Evolutionary conservation across 2,888 invertebrate species (phyloP).

Genomic region (Archips xylosteana): DNA sequence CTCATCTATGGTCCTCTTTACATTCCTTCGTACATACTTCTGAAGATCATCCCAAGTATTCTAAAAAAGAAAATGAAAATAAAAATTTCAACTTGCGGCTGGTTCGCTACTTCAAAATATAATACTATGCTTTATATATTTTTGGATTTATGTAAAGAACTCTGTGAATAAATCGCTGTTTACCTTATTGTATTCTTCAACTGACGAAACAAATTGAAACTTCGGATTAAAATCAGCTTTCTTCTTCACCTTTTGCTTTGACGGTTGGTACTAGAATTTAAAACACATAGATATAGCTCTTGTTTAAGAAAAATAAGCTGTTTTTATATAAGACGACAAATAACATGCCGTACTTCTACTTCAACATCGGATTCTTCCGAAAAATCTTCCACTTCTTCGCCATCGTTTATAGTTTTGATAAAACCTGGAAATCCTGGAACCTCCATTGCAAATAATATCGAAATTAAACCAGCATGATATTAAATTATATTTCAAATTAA

Average conservation of each 20-base stretch:
- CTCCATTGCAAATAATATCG: constrained; percentile 55
- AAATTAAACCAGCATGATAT: constrained; percentile 44
- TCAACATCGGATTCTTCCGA: constrained; percentile 93
- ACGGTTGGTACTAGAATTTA: constrained; percentile 91
- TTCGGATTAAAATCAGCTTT: constrained; percentile 92
- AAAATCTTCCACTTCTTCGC: constrained; percentile 91
- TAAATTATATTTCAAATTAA: constrained; percentile 33
- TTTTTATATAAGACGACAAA: constrained; percentile 17
- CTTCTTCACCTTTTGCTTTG: constrained; percentile 89
- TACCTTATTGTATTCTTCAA: constrained; percentile 91
- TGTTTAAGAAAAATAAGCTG: background rate
- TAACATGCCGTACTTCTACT: constrained; percentile 86
- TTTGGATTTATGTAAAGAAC: background rate
- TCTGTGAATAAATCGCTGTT: background rate
- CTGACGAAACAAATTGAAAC: constrained; percentile 92
- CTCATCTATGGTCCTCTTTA: constrained; percentile 93
- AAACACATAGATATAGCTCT: constrained; percentile 5
- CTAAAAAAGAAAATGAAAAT: constrained; percentile 56
- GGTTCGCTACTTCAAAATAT: too few species aligned
- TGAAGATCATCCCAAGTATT: constrained; percentile 93
- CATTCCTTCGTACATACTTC: constrained; percentile 92
- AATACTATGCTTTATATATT: background rate
- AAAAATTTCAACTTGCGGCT: too few species aligned
- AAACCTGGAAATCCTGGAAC: constrained; percentile 83
- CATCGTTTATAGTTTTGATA: constrained; percentile 94